Evolutionary conservation across 1,140 invertebrate species (phyloP).

Genomic region (Bradynema listronoti): DNA sequence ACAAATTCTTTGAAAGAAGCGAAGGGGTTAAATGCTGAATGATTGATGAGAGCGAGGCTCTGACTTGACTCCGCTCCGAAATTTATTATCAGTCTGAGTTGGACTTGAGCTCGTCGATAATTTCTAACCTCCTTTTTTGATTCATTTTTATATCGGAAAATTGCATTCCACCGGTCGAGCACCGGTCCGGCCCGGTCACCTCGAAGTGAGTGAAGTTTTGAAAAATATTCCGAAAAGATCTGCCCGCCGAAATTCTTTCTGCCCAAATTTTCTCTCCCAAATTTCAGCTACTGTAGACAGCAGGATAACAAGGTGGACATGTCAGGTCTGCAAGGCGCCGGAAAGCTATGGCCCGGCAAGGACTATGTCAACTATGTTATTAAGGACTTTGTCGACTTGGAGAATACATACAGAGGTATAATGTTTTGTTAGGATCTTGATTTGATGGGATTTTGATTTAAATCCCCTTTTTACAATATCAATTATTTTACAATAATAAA

Average conservation of each 20-base stretch:
- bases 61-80: too few species aligned
- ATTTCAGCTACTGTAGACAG: constrained; percentile 29
- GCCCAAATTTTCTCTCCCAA: not conserved
- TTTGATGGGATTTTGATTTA: constrained; percentile 10
- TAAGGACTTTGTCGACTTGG: constrained; percentile 87
- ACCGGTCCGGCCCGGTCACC: too few species aligned
- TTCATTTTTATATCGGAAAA: too few species aligned
- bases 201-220: too few species aligned
- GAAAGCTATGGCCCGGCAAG: constrained; percentile 89
- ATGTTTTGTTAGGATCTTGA: constrained; percentile 16
- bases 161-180: too few species aligned
- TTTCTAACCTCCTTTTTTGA: too few species aligned
- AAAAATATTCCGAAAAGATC: not conserved
- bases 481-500: too few species aligned
- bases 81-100: too few species aligned
- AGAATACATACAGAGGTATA: constrained; percentile 76
- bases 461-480: too few species aligned
- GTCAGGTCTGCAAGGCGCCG: constrained; percentile 50
- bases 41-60: too few species aligned
- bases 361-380: constrained; percentile 96
- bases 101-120: too few species aligned
- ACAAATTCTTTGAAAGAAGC: too few species aligned
- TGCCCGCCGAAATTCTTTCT: not conserved
- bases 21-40: not conserved
- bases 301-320: constrained; percentile 43